Evolutionary conservation across 2,113 vertebrate species (phyloP), one percentile per base, ranked within the genome.

Genomic region (Vidua macroura): DNA sequence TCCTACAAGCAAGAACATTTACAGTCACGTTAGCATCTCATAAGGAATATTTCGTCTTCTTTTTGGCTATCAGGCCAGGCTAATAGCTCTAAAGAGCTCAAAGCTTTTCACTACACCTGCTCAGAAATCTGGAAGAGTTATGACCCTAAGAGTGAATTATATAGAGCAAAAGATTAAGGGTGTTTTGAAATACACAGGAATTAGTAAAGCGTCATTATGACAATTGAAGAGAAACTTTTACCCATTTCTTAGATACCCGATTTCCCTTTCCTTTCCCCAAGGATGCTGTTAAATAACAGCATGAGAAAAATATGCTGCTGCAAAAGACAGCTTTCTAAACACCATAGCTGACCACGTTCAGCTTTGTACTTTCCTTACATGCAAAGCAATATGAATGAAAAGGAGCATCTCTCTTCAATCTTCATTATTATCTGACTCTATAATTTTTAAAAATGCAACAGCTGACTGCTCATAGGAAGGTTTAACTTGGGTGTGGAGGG

Each of bases 1-100:
- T 98, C 98, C 99, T 99, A 94, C 46, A 93, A 88, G 88, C n/a
- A 93, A 90, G 62, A 53, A 66, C 4, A 39, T 43, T 64, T n/a
- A 69, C 30, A 90, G 43, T 63, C 55, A 52, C 9, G 39, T 64
- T n/a, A 74, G 68, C 37, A 74, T 37, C 19, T 25, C 68, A 35
- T 15, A 27, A 69, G 13, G 23, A 60, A 5, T 67, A 28, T 27
- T 20, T 39, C 1, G 64, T 44, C 25, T 13, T n/a, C 31, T 73
- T 51, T 73, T 46, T 1, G 0, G 15, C 27, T 37, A 63, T 1
- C 56, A 8, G 63, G 33, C 7, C 35, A 78, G 35, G 33, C 14
- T 55, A 68, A 78, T 27, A 59, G 24, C 41, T 82, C 52, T 27
- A 86, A 89, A 41, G 74, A 69, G 20, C 31, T 73, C 35, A 83